These are phyloP conservation scores for Actinia tenebrosa DNA, from an alignment of 64 coral and sea anemone species.

Conservation along the genomic window DNA sequence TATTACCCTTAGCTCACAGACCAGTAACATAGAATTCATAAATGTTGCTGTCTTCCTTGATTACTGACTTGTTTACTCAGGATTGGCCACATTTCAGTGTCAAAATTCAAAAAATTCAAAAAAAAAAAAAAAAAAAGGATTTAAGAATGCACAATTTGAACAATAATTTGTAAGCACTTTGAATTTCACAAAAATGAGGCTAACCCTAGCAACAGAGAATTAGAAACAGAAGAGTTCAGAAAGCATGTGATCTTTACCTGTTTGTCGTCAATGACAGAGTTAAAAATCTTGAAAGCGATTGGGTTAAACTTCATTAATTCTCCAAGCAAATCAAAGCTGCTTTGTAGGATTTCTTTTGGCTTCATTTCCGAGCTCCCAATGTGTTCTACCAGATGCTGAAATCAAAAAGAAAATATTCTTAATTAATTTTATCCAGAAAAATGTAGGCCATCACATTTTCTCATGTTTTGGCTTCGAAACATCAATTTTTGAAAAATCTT, in stretches of 20 bases:
- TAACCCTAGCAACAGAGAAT: neutral
- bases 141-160: too few species aligned
- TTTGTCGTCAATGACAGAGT: slow-evolving; percentile 72
- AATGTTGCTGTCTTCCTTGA: too few species aligned
- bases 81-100: too few species aligned
- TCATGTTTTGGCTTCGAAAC: too few species aligned
- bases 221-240: neutral
- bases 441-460: too few species aligned
- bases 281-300: slow-evolving; percentile 91
- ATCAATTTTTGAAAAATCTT: neutral
- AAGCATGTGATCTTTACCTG: slow-evolving; percentile 38
- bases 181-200: neutral
- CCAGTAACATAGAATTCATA: too few species aligned
- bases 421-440: neutral
- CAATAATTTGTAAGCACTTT: too few species aligned
- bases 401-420: neutral
- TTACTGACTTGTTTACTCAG: too few species aligned
- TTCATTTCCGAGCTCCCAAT: slow-evolving; percentile 79
- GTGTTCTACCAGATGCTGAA: slow-evolving; percentile 91
- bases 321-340: slow-evolving; percentile 96
- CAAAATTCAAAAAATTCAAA: too few species aligned
- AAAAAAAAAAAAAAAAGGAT: too few species aligned
- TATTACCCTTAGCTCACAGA: too few species aligned
- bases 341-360: slow-evolving; percentile 95
- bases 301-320: slow-evolving; percentile 98